Evolutionary conservation across 2,888 invertebrate genomes (phyloP), one percentile per base, ranked within the genome.

Genomic region (Hirtodrosophila trivittata): DNA sequence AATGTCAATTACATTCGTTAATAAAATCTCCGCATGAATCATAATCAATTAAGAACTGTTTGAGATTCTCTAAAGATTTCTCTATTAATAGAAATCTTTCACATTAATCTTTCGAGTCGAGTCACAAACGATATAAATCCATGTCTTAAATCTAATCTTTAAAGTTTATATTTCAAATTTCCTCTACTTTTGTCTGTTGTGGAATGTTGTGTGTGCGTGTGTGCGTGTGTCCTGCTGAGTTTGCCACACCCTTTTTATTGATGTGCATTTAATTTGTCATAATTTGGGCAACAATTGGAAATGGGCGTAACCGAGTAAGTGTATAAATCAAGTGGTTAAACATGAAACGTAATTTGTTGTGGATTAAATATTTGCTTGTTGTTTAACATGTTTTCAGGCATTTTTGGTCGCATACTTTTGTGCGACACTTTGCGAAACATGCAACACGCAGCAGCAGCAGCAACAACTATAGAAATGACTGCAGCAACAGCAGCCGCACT

Each of bases 251-350:
- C 58, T 45, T 21, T 1, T 32, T 28, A 50, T 63, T 59, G 60
- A 67, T 76, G 58, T 60, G 46, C 56, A 68, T 77, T 77, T 75
- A 75, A 81, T 81, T 77, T 84, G 71, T 74, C 63, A 71, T 81
- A 77, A 80, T 72, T 80, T 70, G 80, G 69, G 52, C 58, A 47
- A 57, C 75, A 67, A 78, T 77, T 64, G 68, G 37, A 65, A 71
- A 54, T 50, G 46, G 69, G 56, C 45, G 39, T 45, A 14, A 14
- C 28, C 41, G 56, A 37, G 38, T 50, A 50, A 71, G 60, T 85
- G 83, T 78, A 86, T 81, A 86, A 81, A 81, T 80, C 86, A 83
- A 75, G 77, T 66, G 75, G 75, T 75, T 80, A 71, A 86, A 86
- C 81, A 77, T 84, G 65, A 70, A 86, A 71, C 52, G 67, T 69